Evolutionary conservation across 2,113 vertebrate species (phyloP).

Genomic region (Oryzias celebensis): DNA sequence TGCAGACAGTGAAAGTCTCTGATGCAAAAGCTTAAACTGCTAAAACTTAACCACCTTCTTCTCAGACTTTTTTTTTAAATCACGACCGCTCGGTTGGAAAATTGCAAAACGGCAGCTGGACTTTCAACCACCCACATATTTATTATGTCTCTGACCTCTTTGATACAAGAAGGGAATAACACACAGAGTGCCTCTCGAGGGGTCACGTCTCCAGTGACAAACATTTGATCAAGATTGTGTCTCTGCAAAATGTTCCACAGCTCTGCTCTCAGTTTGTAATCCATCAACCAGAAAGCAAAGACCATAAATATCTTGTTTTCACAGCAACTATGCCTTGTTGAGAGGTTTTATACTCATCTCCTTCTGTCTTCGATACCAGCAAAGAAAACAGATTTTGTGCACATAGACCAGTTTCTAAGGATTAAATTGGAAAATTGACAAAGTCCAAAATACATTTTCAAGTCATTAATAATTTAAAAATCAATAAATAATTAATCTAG

Average conservation of each 20-base stretch:
- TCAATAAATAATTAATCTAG: too few species aligned
- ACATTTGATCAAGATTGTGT: too few species aligned
- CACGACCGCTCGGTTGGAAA: constrained; percentile 26
- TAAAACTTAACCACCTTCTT: neutral
- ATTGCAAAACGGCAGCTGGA: constrained; percentile 20
- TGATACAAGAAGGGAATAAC: constrained; percentile 25
- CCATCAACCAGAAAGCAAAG: constrained; percentile 20
- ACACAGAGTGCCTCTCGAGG: neutral
- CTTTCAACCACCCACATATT: constrained; percentile 1
- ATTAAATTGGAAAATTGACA: too few species aligned
- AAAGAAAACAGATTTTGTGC: constrained; percentile 19
- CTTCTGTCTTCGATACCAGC: constrained; percentile 24
- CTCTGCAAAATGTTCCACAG: constrained; percentile 4
- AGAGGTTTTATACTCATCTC: constrained; percentile 22
- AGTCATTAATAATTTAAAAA: too few species aligned
- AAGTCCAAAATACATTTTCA: too few species aligned
- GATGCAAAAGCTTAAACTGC: constrained; percentile 3
- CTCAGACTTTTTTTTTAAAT: constrained; percentile 8
- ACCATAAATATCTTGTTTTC: constrained; percentile 65
- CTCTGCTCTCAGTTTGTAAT: constrained; percentile 27
- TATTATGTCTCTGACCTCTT: constrained; percentile 1
- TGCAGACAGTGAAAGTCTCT: constrained; percentile 7
- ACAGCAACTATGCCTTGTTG: constrained; percentile 36
- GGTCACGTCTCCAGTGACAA: neutral
- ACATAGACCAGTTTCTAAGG: too few species aligned